These are phyloP conservation scores for Megalopta genalis DNA, from an alignment of 1,140 invertebrate species.

Conservation along the genomic window DNA sequence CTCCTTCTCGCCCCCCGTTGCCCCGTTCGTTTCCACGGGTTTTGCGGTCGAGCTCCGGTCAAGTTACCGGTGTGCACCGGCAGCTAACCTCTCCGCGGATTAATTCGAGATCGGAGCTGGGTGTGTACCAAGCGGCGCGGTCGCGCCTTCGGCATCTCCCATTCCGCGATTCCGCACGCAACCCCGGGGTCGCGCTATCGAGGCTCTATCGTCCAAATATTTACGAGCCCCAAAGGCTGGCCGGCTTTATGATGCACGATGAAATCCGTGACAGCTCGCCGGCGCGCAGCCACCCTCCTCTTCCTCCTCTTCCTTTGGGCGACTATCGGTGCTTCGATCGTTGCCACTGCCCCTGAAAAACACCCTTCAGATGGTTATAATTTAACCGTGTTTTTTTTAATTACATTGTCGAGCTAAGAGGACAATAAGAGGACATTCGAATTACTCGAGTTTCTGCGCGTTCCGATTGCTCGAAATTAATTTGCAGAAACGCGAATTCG, in stretches of 20 bases:
- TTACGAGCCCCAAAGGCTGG: constrained; percentile 48
- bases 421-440: too few species aligned
- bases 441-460: too few species aligned
- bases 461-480: too few species aligned
- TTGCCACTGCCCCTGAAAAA: background rate
- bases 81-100: constrained; percentile 69
- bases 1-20: constrained; percentile 16
- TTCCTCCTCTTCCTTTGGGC: background rate
- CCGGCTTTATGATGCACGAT: constrained; percentile 58
- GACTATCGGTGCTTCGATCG: background rate
- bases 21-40: constrained; percentile 44
- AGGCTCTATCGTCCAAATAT: constrained; percentile 65
- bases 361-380: background rate
- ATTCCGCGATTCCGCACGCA: constrained; percentile 39
- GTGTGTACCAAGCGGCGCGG: constrained; percentile 37
- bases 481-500: too few species aligned
- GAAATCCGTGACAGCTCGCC: constrained; percentile 39
- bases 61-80: constrained; percentile 72
- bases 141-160: constrained; percentile 14
- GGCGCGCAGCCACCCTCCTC: constrained; percentile 26
- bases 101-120: constrained; percentile 72
- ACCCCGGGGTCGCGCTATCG: constrained; percentile 53
- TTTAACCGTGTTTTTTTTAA: too few species aligned
- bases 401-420: too few species aligned
- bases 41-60: constrained; percentile 68